Evolutionary conservation across 35 echinoderm and acorn worm species (phyloP).

Genomic region (Lytechinus pictus): DNA sequence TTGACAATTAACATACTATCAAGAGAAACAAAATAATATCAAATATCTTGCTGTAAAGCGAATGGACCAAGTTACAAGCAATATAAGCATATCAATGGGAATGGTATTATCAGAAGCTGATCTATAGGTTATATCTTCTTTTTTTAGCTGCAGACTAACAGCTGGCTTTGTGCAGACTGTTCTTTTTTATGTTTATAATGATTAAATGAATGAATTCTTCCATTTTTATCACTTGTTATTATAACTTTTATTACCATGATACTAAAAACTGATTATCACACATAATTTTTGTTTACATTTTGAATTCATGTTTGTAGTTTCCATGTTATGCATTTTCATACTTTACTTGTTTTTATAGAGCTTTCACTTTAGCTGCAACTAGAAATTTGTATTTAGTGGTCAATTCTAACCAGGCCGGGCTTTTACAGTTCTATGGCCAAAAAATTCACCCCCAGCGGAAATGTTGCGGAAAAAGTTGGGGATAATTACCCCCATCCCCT

Average conservation of each 20-base stretch:
- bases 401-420: too few relatives aligned
- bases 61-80: slow-evolving; percentile 35
- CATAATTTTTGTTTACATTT: neutral
- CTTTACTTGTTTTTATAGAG: neutral
- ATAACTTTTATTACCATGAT: neutral
- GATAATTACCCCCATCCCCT: too few relatives aligned
- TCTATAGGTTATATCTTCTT: too few relatives aligned
- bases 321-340: neutral
- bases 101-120: neutral
- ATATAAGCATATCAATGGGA: neutral
- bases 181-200: neutral
- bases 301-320: neutral
- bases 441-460: too few relatives aligned
- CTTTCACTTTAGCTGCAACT: neutral
- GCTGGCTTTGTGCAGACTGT: neutral
- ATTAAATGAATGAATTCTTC: neutral
- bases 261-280: neutral
- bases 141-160: neutral
- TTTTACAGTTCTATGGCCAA: too few relatives aligned
- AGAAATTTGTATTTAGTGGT: neutral
- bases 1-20: neutral
- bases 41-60: neutral
- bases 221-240: neutral
- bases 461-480: too few relatives aligned
- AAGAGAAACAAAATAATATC: neutral